These are phyloP conservation scores for Spinibarbus caldwelli DNA, from an alignment of 2,797 vertebrate species.

Conservation along the genomic window DNA sequence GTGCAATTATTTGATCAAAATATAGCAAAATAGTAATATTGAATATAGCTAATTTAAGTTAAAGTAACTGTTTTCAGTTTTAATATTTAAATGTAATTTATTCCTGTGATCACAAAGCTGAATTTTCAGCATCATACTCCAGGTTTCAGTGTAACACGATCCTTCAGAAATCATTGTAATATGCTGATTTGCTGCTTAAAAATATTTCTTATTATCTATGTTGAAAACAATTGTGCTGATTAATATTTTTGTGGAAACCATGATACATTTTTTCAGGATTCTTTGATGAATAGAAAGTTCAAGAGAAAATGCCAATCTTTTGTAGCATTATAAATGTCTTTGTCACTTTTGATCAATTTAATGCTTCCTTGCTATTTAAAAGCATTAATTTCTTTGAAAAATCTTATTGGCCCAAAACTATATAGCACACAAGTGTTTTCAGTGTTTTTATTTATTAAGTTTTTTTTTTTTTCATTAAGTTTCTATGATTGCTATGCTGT, in stretches of 20 bases:
- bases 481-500: not conserved
- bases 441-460: too few relatives aligned
- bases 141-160: constrained; percentile 3
- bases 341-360: too few relatives aligned
- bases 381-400: too few relatives aligned
- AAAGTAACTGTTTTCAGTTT: too few relatives aligned
- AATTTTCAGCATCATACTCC: not conserved
- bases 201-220: not conserved
- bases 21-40: too few relatives aligned
- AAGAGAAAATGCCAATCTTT: not conserved
- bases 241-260: not conserved
- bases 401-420: too few relatives aligned
- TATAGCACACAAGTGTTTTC: too few relatives aligned
- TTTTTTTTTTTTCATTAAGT: too few relatives aligned
- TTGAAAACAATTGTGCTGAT: too few relatives aligned
- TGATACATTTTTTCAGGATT: not conserved
- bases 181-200: not conserved
- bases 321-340: not conserved
- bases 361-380: too few relatives aligned
- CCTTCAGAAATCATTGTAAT: not conserved
- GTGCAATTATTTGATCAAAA: too few relatives aligned
- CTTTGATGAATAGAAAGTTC: not conserved
- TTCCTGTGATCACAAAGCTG: not conserved
- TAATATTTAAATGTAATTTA: not conserved
- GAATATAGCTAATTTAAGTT: too few relatives aligned